These are phyloP conservation scores for Tapirus terrestris DNA, from an alignment of 2,113 vertebrate species.

Conservation along the genomic window DNA sequence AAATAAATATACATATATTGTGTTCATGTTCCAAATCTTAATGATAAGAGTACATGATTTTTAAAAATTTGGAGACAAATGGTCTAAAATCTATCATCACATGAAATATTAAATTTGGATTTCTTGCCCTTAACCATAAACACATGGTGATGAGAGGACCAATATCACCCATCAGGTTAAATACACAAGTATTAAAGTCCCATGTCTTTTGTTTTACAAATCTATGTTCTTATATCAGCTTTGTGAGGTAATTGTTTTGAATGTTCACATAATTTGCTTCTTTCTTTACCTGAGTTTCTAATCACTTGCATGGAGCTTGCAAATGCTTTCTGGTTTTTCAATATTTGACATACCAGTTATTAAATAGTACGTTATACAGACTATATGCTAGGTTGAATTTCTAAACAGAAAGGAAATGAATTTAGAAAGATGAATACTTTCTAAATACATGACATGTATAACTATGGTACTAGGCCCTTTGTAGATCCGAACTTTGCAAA, in stretches of 20 bases:
- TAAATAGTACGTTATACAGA: background rate
- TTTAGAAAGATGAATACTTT: constrained; percentile 12
- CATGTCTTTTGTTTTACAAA: background rate
- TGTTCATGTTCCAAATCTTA: background rate
- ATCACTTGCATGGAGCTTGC: background rate
- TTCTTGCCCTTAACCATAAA: background rate
- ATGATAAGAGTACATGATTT: background rate
- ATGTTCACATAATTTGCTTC: background rate
- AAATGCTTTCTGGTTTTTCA: background rate
- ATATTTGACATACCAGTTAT: background rate
- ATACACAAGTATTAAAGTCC: background rate
- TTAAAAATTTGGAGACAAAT: background rate
- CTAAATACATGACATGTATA: background rate
- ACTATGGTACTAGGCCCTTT: background rate
- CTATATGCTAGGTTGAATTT: background rate
- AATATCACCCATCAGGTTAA: background rate
- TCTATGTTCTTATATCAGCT: background rate
- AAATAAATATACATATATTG: background rate
- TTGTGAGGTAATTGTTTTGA: background rate
- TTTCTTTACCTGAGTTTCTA: constrained; percentile 17
- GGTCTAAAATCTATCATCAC: background rate
- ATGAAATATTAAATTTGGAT: background rate
- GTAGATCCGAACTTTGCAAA: background rate
- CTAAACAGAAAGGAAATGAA: constrained; percentile 17
- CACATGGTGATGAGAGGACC: background rate